Percentiles rank a stretch among this genome's conserved stretches.
Evolutionary conservation across 1,140 invertebrate species (phyloP).

Genomic region (Tachypleus tridentatus): DNA sequence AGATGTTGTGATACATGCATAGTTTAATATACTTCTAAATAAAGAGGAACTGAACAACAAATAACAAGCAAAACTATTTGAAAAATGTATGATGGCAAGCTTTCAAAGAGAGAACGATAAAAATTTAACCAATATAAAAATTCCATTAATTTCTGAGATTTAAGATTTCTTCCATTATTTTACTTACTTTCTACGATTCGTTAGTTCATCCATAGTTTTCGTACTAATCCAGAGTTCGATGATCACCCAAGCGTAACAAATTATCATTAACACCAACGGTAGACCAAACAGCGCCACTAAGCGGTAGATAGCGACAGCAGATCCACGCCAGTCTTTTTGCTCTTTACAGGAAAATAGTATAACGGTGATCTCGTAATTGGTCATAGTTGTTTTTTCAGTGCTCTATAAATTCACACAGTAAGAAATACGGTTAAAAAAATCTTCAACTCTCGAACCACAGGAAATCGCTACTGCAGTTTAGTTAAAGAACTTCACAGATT

Average conservation of each 20-base stretch:
- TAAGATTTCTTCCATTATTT: neutral
- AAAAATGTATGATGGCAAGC: neutral
- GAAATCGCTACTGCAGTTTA: no score
- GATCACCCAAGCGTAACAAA: conserved; percentile 44
- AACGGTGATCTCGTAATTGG: conserved; percentile 33
- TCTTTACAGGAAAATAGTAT: conserved; percentile 35
- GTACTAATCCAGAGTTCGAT: conserved; percentile 43
- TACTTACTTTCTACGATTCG: conserved; percentile 28
- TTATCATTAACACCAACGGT: conserved; percentile 39
- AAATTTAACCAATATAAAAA: neutral
- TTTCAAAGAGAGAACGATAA: neutral
- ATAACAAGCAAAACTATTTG: neutral
- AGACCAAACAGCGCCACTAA: conserved; percentile 39
- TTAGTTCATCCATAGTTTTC: conserved; percentile 35
- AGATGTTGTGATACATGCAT: no score
- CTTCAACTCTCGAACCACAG: no score
- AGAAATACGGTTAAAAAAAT: no score
- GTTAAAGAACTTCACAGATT: no score
- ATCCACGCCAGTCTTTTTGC: conserved; percentile 20
- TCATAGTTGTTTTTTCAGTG: conserved; percentile 23
- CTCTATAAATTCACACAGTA: neutral
- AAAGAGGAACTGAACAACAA: neutral
- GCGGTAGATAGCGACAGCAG: conserved; percentile 39
- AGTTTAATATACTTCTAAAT: no score
- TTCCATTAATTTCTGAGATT: neutral